Base-by-base conservation (phyloP, 1,140 invertebrate genomes). In the Zaprionus nigranus region DNA sequence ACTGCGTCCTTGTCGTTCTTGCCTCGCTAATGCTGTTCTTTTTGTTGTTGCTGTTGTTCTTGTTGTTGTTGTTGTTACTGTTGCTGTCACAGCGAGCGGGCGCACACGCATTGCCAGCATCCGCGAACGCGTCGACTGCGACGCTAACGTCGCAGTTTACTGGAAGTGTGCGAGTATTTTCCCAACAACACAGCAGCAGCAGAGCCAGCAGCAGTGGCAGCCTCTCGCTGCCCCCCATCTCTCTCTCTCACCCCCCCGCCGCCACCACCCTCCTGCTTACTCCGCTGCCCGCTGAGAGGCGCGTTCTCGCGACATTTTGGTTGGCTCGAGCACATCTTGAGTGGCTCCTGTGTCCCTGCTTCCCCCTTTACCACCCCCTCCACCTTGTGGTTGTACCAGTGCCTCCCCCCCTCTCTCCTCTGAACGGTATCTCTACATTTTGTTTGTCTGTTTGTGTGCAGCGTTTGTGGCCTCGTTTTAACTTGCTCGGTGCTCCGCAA, bases 221-320 rank as follows among this genome's bases (percentile, higher is more conserved):
- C 53, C 22, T 13, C 28, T 28, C 22, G 5, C n/a, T 6, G 38
- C 24, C 5, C 12, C 43, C 30, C 24, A 17, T 28, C 38, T 28
- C 60, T 61, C 61, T 34, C 3, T 2, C 9, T 3, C 9, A 0
- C 30, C 30, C 9, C 4, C 49, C 28, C 20, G 17, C 17, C 17
- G 17, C 17, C n/a, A 7, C 40, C 5, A 3, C n/a, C 40, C 40
- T 11, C 0, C 28, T 49, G 43, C 74, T 53, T 56, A 63, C 63
- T 57, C 40, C 9, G 1, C 28, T 34, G 49, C 74, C 57, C 63
- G 75, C 66, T 57, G 78, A 63, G 81, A 59, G 84, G 64, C 80
- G 80, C 80, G 74, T 75, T 88, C 78, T 81, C 81, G 85, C 84
- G 81, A 87, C 85, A 84, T 85, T 88, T 90, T 88, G 84, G 84